Evolutionary conservation across 2,888 invertebrate species (phyloP).

Genomic region (Thymelicus lineola): DNA sequence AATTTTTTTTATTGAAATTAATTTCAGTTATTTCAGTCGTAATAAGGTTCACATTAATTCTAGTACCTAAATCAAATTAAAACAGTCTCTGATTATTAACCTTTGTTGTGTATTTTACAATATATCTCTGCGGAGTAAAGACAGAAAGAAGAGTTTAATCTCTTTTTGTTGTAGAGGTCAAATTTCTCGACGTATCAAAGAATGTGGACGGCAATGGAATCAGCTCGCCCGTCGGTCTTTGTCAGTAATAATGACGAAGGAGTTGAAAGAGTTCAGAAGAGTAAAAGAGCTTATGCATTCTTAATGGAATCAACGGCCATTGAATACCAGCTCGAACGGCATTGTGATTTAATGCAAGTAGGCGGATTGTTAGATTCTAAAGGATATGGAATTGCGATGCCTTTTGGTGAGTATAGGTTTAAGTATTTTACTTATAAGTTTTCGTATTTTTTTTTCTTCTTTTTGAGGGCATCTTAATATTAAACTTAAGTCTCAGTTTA

Average conservation of each 20-base stretch:
- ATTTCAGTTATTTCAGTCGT: too few relatives aligned
- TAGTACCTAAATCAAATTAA: too few relatives aligned
- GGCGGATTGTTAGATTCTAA: slow-evolving; percentile 93
- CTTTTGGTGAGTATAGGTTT: slow-evolving; percentile 88
- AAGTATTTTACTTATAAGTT: too few relatives aligned
- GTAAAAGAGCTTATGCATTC: slow-evolving; percentile 94
- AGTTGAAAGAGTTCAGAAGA: slow-evolving; percentile 92
- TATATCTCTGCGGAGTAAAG: too few relatives aligned
- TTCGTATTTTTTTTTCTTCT: too few relatives aligned
- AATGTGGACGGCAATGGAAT: slow-evolving; percentile 97
- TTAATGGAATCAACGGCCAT: slow-evolving; percentile 98
- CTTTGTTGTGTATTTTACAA: too few relatives aligned
- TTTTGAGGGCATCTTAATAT: too few relatives aligned
- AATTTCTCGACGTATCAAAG: slow-evolving; percentile 95
- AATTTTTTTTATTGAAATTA: too few relatives aligned
- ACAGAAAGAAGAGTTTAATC: not conserved
- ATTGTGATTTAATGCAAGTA: slow-evolving; percentile 94
- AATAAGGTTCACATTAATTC: too few relatives aligned
- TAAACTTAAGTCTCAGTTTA: too few relatives aligned
- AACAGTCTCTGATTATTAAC: too few relatives aligned
- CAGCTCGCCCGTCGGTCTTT: slow-evolving; percentile 93
- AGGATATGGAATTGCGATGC: slow-evolving; percentile 97
- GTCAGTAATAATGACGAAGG: slow-evolving; percentile 93
- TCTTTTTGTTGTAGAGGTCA: slow-evolving; percentile 87
- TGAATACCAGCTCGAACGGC: slow-evolving; percentile 94